A percentile compares a stretch with the other conserved stretches of the same genome.
Evolutionary conservation across 2,797 vertebrate species (phyloP).

Genomic region (Pangasius djambal): DNA sequence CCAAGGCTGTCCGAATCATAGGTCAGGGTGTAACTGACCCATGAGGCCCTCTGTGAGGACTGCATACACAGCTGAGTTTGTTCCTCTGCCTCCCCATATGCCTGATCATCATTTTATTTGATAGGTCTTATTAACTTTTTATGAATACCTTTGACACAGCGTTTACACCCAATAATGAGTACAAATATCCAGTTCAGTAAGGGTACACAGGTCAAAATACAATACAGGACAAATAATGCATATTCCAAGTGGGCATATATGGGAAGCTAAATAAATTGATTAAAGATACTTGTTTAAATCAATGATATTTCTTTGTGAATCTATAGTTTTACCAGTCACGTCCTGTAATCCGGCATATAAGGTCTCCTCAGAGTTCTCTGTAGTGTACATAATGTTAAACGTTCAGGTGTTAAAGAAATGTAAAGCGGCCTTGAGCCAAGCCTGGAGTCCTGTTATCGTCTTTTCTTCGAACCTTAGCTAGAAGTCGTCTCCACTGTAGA

Average conservation of each 20-base stretch:
- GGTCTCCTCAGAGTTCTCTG: neutral
- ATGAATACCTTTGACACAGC: neutral
- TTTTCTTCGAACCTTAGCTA: neutral
- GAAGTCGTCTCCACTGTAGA: neutral
- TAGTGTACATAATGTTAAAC: neutral
- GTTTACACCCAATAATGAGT: neutral
- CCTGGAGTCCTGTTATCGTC: neutral
- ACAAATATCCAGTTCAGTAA: neutral
- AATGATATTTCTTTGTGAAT: neutral
- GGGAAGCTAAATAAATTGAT: neutral
- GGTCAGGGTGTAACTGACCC: slow-evolving; percentile 50
- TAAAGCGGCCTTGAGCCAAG: neutral
- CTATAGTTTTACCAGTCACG: neutral
- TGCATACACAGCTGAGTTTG: slow-evolving; percentile 12
- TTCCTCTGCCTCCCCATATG: neutral
- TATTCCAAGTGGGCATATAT: neutral
- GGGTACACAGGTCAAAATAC: neutral
- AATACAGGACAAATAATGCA: neutral
- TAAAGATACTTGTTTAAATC: neutral
- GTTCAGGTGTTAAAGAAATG: neutral
- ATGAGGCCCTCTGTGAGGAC: slow-evolving; percentile 38
- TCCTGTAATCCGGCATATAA: neutral
- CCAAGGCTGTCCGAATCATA: slow-evolving; percentile 42
- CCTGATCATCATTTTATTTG: neutral
- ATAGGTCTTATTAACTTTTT: neutral